Evolutionary conservation across 1,140 invertebrate genomes (phyloP), one percentile per base, ranked within the genome.

Genomic region (Scaptomyza graminum): DNA sequence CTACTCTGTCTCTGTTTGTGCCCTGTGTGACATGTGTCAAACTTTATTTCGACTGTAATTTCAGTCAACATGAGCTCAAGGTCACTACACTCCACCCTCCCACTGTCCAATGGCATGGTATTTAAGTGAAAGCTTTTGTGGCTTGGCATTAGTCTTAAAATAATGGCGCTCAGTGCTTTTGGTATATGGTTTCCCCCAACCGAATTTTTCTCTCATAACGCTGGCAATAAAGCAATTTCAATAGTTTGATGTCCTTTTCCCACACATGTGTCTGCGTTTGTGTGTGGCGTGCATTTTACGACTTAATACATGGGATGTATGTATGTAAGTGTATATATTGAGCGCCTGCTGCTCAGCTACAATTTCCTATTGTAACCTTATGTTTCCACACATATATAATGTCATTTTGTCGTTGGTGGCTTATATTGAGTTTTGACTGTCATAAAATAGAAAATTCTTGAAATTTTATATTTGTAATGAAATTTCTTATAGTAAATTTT

Each of bases 141-240:
- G 80, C 76, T 67, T 74, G 63, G 74, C 70, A 82, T 85, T 85
- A 87, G 82, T 72, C 70, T 75, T 34, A 78, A 82, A 78, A 82
- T 87, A 78, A 82, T 87, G 62, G 60, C 71, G 55, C 78, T 80
- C 47, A 52, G 34, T 41, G 31, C 41, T 13, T 16, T 9, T 22
- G n/a, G n/a, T 62, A 74, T 73, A 66, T 71, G 73, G 74, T 41
- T 34, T 12, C 0, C 51, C 16, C 41, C 16, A 22, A 5, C 39
- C 39, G 6, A 34, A 34, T 34, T 8, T 7, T 34, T 8, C 46
- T 31, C 71, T 59, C 68, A 12, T 43, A 50, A 52, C 51, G 9
- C 52, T 64, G 67, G 44, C 64, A 64, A 57, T 47, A 64, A 69
- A 69, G 52, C 57, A 70, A 74, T 64, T 65, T 64, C 54, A 79